Evolutionary conservation across 2,888 invertebrate genomes (phyloP).

Genomic region (Amblyjoppa fuscipennis): DNA sequence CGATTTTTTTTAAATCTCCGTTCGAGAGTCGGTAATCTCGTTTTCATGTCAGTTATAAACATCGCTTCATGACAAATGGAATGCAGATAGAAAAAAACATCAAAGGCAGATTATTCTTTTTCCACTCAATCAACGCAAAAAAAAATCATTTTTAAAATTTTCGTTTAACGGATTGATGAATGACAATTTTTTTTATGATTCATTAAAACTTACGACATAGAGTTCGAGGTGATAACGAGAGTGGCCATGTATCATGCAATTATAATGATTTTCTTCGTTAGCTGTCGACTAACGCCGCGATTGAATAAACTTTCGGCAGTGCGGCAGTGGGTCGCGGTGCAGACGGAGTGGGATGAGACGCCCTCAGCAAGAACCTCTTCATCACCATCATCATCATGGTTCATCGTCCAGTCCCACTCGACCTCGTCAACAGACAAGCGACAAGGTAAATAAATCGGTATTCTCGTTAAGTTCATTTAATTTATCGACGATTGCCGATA

Average conservation of each 20-base stretch:
- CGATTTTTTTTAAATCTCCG: not conserved
- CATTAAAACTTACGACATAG: not conserved
- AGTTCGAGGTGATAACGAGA: conserved; percentile 2
- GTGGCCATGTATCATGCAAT: not conserved
- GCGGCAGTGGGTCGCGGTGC: conserved; percentile 85
- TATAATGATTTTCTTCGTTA: conserved; percentile 53
- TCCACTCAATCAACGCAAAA: not conserved
- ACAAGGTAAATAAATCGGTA: conserved; percentile 76
- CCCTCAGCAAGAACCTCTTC: conserved; percentile 83
- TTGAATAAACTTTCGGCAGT: conserved; percentile 76
- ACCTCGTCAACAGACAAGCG: conserved; percentile 77
- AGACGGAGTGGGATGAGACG: conserved; percentile 85
- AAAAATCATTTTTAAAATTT: not conserved
- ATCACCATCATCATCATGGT: conserved; percentile 75
- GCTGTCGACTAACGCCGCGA: conserved; percentile 63
- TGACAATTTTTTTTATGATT: not conserved
- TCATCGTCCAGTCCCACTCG: conserved; percentile 80
- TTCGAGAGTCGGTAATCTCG: not conserved
- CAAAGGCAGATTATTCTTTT: not conserved
- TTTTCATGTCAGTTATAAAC: not conserved
- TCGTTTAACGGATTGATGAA: not conserved
- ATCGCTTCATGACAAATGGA: not conserved
- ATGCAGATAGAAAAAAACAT: not conserved
- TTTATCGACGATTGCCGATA: not conserved
- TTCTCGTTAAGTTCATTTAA: not conserved